Base-by-base conservation (phyloP, 2,888 invertebrate genomes). In the Calliopum simillimum region DNA sequence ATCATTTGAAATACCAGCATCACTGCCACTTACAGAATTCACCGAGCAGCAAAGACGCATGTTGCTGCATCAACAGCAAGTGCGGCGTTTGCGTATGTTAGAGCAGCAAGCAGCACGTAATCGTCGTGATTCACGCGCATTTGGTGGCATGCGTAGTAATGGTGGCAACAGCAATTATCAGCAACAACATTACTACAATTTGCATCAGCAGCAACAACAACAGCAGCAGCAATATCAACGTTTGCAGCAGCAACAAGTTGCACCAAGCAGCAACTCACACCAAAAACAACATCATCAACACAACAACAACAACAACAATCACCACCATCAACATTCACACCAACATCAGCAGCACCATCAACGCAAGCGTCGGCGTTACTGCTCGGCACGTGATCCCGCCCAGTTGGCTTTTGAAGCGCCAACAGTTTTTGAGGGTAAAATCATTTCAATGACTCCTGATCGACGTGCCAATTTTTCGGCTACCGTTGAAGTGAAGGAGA, bases 381-480 rank as follows among this genome's bases (percentile, higher is more conserved):
- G 90, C 80, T 89, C 89, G 55, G 89, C 89, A 74, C 88, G 89
- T 76, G 91, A 91, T 87, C 89, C 91, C 70, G 89, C 89, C 62
- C 89, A 90, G 79, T 87, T 91, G 78, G 91, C 91, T 23, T 91
- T 87, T 83, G 86, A 88, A 74, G 91, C 91, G 74, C 89, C 90
- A 75, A 90, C 90, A 68, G 90, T 92, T 61, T 90, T 92, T 83
- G 88, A 89, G 82, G 92, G 91, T 72, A 90, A 89, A 80, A 91
- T 90, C 71, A 86, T 89, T 74, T 91, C 91, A 76, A 89, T 90
- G 88, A 89, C 90, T 76, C 86, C 88, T 67, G 86, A 88, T 77
- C 87, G 89, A 63, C 88, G 88, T 63, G 86, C 87, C 68, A 89
- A 89, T 79, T 91, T 91, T 85, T 89, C 89, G 74, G 91, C 90